These are phyloP conservation scores for Heliconius charithonia DNA, from an alignment of 2,888 invertebrate species.

Conservation along the genomic window DNA sequence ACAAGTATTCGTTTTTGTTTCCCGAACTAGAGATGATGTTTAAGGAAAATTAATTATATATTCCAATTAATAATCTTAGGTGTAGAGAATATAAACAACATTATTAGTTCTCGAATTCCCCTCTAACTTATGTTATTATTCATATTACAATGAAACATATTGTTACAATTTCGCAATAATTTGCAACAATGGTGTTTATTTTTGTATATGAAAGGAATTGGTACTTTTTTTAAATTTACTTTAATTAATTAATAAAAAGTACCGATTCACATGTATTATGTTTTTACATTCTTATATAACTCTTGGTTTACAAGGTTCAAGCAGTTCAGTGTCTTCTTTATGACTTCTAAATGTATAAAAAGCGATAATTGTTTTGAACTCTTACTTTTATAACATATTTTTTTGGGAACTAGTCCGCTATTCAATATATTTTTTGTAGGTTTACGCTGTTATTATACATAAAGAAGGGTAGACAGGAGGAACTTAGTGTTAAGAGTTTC, in stretches of 20 bases:
- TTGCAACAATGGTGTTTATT: neutral
- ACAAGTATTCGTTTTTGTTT: neutral
- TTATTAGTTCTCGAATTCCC: constrained; percentile 7
- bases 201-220: neutral
- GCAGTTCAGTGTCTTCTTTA: neutral
- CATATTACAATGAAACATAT: neutral
- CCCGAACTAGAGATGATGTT: neutral
- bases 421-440: no score
- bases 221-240: no score
- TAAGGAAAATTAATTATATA: neutral
- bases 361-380: neutral
- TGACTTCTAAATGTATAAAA: neutral
- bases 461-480: neutral
- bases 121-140: neutral
- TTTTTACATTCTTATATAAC: neutral
- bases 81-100: neutral
- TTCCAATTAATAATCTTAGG: neutral
- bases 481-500: neutral
- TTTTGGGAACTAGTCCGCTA: neutral
- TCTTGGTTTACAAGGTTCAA: neutral
- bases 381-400: neutral
- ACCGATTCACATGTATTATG: no score
- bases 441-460: no score
- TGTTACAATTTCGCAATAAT: constrained; percentile 4
- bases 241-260: no score